These are phyloP conservation scores for Stegastes partitus DNA, from an alignment of 2,113 vertebrate species.

Conservation along the genomic window DNA sequence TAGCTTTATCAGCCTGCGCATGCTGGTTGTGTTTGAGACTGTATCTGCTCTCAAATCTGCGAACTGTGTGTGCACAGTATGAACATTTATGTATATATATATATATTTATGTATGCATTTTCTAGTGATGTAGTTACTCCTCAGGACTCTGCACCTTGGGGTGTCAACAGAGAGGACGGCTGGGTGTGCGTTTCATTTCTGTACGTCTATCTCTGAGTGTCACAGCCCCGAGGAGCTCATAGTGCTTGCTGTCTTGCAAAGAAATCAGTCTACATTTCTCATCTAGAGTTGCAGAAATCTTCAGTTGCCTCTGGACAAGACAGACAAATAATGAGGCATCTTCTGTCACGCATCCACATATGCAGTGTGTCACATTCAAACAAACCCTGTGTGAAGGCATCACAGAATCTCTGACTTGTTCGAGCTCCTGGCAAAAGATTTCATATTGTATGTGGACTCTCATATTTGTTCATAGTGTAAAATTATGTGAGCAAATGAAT, in stretches of 20 bases:
- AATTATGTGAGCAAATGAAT: neutral
- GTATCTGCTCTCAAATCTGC: neutral
- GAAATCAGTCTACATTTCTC: slow-evolving; percentile 50
- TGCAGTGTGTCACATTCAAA: slow-evolving; percentile 35
- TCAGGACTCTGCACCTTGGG: slow-evolving; percentile 12
- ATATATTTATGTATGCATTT: neutral
- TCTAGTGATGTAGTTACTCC: neutral
- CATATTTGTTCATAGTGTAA: neutral
- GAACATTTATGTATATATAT: neutral
- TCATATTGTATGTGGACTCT: slow-evolving; percentile 10
- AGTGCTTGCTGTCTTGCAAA: slow-evolving; percentile 10
- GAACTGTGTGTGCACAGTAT: neutral
- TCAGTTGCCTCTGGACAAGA: slow-evolving; percentile 46
- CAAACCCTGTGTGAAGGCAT: neutral
- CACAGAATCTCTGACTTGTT: slow-evolving; percentile 5
- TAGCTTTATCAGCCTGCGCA: neutral
- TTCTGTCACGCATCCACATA: slow-evolving; percentile 51
- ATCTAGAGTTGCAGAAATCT: slow-evolving; percentile 51
- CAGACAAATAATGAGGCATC: slow-evolving; percentile 52
- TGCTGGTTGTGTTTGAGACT: neutral
- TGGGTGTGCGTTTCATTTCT: slow-evolving; percentile 18
- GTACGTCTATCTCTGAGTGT: neutral
- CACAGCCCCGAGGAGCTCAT: slow-evolving; percentile 31
- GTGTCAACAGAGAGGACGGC: slow-evolving; percentile 14
- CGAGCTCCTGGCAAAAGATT: slow-evolving; percentile 13